Percentiles rank a stretch among this genome's conserved stretches.
Evolutionary conservation across 1,140 invertebrate species (phyloP).

Genomic region (Augochlora pura): DNA sequence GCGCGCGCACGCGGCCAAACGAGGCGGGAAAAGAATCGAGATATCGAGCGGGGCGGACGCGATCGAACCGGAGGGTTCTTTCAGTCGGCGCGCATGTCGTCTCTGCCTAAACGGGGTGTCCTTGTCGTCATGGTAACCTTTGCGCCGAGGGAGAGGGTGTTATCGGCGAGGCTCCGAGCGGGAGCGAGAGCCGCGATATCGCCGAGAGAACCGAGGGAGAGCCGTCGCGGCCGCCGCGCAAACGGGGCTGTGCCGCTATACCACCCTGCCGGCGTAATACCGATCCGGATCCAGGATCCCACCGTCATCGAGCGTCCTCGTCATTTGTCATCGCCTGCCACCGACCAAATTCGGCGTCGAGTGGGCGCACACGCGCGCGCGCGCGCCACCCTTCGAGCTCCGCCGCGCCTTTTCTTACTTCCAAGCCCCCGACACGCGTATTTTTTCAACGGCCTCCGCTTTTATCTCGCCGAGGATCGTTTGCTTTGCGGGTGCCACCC

Average conservation of each 20-base stretch:
- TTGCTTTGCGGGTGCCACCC: too few species aligned
- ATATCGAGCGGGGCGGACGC: slow-evolving; percentile 47
- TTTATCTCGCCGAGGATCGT: too few species aligned
- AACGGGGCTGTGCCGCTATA: too few species aligned
- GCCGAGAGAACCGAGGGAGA: neutral
- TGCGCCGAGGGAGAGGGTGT: slow-evolving; percentile 13
- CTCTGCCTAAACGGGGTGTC: slow-evolving; percentile 55
- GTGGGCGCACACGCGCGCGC: neutral
- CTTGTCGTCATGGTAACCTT: slow-evolving; percentile 58
- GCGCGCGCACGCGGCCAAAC: slow-evolving; percentile 15
- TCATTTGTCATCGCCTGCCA: slow-evolving; percentile 45
- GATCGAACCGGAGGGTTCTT: slow-evolving; percentile 52
- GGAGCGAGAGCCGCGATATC: neutral
- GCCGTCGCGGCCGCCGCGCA: too few species aligned
- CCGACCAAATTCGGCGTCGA: slow-evolving; percentile 8
- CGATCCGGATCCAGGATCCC: too few species aligned
- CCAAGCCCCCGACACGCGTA: too few species aligned
- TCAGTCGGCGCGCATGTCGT: slow-evolving; percentile 51
- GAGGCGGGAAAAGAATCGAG: slow-evolving; percentile 49
- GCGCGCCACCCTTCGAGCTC: neutral
- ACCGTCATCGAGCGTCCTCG: neutral
- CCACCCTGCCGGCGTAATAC: too few species aligned
- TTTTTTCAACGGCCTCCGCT: too few species aligned
- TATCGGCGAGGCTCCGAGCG: neutral
- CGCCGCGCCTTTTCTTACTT: too few species aligned